Base-by-base conservation (phyloP, 2,113 vertebrate species). In the Athene noctua region DNA sequence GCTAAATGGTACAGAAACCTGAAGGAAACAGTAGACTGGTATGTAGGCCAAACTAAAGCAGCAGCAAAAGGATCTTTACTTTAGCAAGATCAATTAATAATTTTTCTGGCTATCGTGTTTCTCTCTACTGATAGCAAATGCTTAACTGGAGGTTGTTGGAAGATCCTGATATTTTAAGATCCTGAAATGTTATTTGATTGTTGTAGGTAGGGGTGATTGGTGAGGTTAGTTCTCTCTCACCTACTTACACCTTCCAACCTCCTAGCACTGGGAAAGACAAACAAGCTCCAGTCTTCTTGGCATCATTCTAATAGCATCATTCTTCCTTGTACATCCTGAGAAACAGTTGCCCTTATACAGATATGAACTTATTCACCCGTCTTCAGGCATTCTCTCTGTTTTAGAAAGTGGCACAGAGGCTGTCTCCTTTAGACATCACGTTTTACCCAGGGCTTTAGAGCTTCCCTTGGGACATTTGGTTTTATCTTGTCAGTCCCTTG, bases 341-440 rank as follows among this genome's bases (percentile, higher is more conserved):
- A 65, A 59, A 40, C 15, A 9, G 4, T 40, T 80, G 20, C 26
- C 34, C 11, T 19, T 22, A 6, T 3, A 6, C 0, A 0, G 36
- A 30, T 51, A 7, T 36, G 29, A 80, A 30, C 13, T 55, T 30
- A 32, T 1, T 51, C 17, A 15, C 19, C 34, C 29, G 15, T 23
- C 62, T 47, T 36, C 52, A 62, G 42, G 22, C 47, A 11, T 16
- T 30, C 1, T 1, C 34, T 67, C 44, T 55, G 12, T 19, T 61
- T 46, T 23, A 68, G 36, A 42, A 68, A 42, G 61, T 2, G 11
- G 38, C 79, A n/a, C 58, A 34, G 42, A 68, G 42, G 40, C 42
- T 12, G 23, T 32, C 49, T 40, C 79, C 62, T 44, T 44, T 9
- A 62, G 65, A 30, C 54, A 42, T 18, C 46, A 18, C 15, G 3